Evolutionary conservation across 2,113 vertebrate genomes (phyloP).

Genomic region (Aplodontia rufa): DNA sequence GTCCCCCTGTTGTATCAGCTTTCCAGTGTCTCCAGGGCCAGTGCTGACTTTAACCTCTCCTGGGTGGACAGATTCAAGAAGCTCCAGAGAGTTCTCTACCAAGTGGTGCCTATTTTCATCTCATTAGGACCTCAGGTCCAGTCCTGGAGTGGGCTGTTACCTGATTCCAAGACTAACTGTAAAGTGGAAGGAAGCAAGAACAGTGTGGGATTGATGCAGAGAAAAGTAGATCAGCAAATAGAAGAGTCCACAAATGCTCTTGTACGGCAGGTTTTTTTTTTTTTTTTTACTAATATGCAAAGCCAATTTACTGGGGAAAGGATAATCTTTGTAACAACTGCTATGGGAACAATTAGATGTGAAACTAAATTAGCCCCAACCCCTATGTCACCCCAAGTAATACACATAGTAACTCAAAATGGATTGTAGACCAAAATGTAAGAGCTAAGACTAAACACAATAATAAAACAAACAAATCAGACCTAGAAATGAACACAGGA

Average conservation of each 20-base stretch:
- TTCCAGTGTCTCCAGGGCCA: not conserved
- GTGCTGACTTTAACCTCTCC: not conserved
- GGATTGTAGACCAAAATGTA: not conserved
- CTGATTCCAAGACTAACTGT: not conserved
- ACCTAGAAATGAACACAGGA: not conserved
- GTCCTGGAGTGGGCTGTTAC: not conserved
- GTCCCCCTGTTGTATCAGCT: not conserved
- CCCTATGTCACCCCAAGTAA: not conserved
- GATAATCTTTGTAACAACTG: constrained; percentile 11
- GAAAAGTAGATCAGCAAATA: not conserved
- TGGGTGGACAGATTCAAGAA: not conserved
- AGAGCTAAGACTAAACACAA: not conserved
- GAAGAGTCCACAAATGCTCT: not conserved
- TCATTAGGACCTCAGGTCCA: not conserved
- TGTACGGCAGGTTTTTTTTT: not conserved
- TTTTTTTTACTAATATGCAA: not conserved
- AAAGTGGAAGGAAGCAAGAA: not conserved
- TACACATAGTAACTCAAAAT: constrained; percentile 13
- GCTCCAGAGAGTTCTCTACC: not conserved
- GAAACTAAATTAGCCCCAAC: not conserved
- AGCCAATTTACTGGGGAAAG: not conserved
- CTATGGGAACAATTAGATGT: not conserved
- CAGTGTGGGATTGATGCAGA: not conserved
- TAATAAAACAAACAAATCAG: not conserved
- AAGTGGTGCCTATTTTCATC: not conserved